Base-by-base conservation (phyloP, 2,888 invertebrate genomes). In the Pterobdella sp. region DNA sequence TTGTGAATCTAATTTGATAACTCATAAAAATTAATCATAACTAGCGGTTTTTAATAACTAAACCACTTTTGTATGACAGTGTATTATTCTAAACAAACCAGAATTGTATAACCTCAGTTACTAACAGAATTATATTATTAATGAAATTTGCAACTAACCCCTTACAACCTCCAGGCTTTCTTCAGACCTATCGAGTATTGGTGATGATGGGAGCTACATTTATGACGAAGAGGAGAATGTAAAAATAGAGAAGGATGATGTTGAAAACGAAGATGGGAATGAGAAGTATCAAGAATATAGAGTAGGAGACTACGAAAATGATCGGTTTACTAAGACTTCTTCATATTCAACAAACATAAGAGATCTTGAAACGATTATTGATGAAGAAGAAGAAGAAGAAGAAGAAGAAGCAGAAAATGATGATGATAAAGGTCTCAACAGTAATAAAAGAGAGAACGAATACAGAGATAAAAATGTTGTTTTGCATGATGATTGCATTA, bases 111-210 rank as follows among this genome's bases (percentile, higher is more conserved):
- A n/a, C n/a, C n/a, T n/a, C n/a, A n/a, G n/a, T n/a, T n/a, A n/a
- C n/a, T n/a, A n/a, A n/a, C n/a, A n/a, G n/a, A n/a, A n/a, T n/a
- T n/a, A n/a, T 22, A 42, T 42, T 22, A 42, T 42, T 22, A 42
- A 14, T 42, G 49, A 42, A 42, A 42, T 42, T 22, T 14, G 7
- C 49, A 42, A 14, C 49, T 14, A 14, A 7, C 7, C 22, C 49
- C 7, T 42, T 26, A 56, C 60, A 7, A 4, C 4, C n/a, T 3
- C 4, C 36, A 71, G 71, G 34, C 63, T 71, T 1, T 71, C 71
- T 1, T 71, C 71, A 35, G 71, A 71, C 36, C 60, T 71, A 34
- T 71, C 71, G 4, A 26, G 32, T 10, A n/a, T 71, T n/a, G 71
- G 31, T 1, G 71, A 71, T n/a, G 71, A 71, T 29, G 63, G 32